Conservation (phyloP, 1,140 invertebrate species). For the Heliconius himera region DNA sequence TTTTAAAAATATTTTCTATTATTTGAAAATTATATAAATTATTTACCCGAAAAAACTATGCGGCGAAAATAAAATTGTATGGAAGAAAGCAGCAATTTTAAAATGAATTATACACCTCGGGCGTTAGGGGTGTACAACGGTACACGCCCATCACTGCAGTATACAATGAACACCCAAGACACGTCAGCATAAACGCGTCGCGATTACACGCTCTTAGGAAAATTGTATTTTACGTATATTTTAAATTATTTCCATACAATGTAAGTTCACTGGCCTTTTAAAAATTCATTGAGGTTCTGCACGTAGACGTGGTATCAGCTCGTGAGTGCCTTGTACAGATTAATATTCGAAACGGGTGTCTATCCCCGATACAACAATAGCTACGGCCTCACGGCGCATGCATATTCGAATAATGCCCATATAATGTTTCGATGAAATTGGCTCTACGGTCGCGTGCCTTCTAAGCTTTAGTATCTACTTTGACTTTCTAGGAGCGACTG, state of each 20-base stretch:
- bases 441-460: constrained; percentile 60
- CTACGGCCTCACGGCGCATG: constrained; percentile 69
- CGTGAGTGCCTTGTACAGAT: constrained; percentile 63
- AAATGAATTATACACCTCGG: constrained; percentile 21
- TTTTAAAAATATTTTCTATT: no score
- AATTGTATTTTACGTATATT: constrained; percentile 30
- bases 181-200: constrained; percentile 23
- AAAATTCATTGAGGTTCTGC: constrained; percentile 53
- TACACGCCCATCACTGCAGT: constrained; percentile 13
- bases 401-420: constrained; percentile 79
- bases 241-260: constrained; percentile 53
- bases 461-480: constrained; percentile 63
- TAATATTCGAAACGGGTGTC: constrained; percentile 75
- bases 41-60: no score
- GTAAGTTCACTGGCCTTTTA: constrained; percentile 66
- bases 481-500: constrained; percentile 58
- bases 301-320: constrained; percentile 46
- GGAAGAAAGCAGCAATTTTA: constrained; percentile 7
- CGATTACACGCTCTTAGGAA: constrained; percentile 19
- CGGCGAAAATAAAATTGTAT: background rate
- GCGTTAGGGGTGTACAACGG: constrained; percentile 10
- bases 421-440: constrained; percentile 78
- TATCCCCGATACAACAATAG: constrained; percentile 68
- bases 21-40: no score
- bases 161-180: constrained; percentile 29